Conservation (phyloP, 2,113 vertebrate genomes). For the Hepsetus odoe region DNA sequence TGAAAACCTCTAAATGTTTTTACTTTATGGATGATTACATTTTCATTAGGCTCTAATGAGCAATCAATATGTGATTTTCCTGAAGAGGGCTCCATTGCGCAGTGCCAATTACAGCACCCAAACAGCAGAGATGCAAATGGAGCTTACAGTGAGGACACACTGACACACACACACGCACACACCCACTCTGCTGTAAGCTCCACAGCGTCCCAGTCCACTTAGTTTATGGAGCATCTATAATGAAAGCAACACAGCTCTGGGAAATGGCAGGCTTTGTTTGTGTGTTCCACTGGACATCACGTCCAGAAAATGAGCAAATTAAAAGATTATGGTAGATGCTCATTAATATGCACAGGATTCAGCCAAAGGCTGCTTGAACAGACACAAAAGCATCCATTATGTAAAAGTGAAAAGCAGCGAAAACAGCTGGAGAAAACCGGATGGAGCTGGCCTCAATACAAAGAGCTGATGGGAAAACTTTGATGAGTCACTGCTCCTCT, state of each 20-base stretch:
- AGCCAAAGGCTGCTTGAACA: conserved; percentile 35
- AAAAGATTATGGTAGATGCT: conserved; percentile 57
- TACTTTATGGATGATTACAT: conserved; percentile 59
- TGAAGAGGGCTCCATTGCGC: conserved; percentile 58
- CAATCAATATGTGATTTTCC: conserved; percentile 74
- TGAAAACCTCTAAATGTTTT: conserved; percentile 58
- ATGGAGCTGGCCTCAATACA: neutral
- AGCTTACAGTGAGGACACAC: neutral
- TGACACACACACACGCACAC: conserved; percentile 22
- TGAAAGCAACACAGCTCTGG: conserved; percentile 63
- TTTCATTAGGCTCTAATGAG: conserved; percentile 74
- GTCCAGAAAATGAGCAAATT: conserved; percentile 67
- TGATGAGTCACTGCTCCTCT: neutral
- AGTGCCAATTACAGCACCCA: conserved; percentile 68
- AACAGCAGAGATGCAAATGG: conserved; percentile 66
- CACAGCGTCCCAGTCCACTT: conserved; percentile 47
- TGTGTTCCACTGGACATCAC: conserved; percentile 70
- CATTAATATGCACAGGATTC: conserved; percentile 55
- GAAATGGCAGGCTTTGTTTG: conserved; percentile 70
- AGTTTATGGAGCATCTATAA: conserved; percentile 68
- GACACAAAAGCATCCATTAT: conserved; percentile 2
- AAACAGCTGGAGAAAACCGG: neutral
- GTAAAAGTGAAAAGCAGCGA: neutral
- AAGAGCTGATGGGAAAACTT: neutral
- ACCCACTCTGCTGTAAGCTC: conserved; percentile 38